Conservation (phyloP, 1,140 invertebrate species). For the Pantala flavescens region DNA sequence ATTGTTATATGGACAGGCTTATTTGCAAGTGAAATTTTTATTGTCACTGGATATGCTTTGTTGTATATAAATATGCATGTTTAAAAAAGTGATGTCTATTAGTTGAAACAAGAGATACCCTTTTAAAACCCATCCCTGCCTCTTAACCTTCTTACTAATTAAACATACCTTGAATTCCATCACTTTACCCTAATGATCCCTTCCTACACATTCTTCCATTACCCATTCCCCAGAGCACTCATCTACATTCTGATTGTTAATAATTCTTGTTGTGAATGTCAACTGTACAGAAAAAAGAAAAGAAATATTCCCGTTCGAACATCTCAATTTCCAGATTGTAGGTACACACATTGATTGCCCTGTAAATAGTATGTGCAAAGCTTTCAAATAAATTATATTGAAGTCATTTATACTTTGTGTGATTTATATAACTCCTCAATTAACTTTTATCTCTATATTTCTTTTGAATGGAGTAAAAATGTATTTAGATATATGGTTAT, state of each 20-base stretch:
- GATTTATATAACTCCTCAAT: neutral
- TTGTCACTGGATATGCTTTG: neutral
- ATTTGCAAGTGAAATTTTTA: conserved; percentile 1
- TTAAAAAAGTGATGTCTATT: neutral
- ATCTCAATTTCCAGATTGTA: conserved; percentile 14
- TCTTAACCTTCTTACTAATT: neutral
- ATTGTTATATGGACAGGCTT: neutral
- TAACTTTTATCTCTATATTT: no score
- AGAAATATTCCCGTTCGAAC: conserved; percentile 12
- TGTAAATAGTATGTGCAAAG: conserved; percentile 22
- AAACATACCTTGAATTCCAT: neutral
- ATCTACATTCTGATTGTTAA: conserved; percentile 13
- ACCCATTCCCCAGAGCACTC: conserved; percentile 1
- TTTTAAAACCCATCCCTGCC: conserved; percentile 2
- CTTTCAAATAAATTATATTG: conserved; percentile 21
- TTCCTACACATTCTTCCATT: neutral
- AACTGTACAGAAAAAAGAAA: conserved; percentile 18
- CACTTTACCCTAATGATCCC: neutral
- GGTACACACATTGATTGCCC: conserved; percentile 19
- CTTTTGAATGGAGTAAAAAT: no score
- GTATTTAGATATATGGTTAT: no score
- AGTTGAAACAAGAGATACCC: conserved; percentile 11
- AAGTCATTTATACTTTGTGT: conserved; percentile 5
- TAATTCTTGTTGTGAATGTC: conserved; percentile 18
- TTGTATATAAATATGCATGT: conserved; percentile 8